Conservation (phyloP, 2,113 vertebrate species). For the Piprites chloris region DNA sequence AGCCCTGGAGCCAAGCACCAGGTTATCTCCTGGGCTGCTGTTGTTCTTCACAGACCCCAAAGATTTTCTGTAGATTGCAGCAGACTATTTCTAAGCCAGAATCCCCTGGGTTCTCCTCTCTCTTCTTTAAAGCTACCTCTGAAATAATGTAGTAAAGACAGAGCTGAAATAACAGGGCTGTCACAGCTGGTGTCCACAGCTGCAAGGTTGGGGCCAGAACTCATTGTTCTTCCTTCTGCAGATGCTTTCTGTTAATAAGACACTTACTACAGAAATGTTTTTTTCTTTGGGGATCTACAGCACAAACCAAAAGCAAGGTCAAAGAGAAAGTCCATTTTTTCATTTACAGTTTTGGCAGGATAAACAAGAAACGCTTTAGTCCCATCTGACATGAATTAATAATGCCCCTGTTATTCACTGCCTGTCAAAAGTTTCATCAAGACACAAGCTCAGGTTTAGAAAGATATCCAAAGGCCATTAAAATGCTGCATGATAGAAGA, state of each 20-base stretch:
- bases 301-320: background rate
- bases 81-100: background rate
- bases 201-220: conserved; percentile 20
- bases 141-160: background rate
- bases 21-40: background rate
- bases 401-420: background rate
- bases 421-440: conserved; percentile 40
- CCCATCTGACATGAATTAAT: conserved; percentile 33
- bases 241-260: conserved; percentile 22
- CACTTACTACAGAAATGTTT: background rate
- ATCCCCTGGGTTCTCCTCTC: background rate
- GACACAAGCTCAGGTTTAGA: background rate
- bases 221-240: conserved; percentile 4
- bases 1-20: background rate
- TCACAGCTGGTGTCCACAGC: conserved; percentile 46
- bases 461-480: background rate
- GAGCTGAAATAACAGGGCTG: background rate
- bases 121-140: background rate
- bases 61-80: background rate
- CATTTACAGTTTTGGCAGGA: background rate
- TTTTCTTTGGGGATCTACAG: background rate
- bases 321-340: conserved; percentile 7
- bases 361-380: conserved; percentile 1
- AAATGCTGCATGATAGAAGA: background rate
- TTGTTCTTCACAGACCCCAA: background rate